These are phyloP conservation scores for Amphipyra tragopoginis DNA, from an alignment of 2,888 invertebrate genomes.

Conservation along the genomic window DNA sequence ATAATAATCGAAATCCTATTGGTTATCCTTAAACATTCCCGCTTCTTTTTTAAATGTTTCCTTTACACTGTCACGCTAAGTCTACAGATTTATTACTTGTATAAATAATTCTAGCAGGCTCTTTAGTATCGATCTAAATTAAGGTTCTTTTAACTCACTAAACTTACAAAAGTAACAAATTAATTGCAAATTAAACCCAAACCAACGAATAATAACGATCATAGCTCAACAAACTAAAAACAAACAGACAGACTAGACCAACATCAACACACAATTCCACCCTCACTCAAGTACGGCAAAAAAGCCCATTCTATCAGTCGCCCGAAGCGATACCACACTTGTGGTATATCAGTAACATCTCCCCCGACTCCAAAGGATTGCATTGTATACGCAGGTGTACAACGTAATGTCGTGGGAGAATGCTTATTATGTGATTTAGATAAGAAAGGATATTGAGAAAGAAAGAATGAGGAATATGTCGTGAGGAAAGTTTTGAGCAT, in stretches of 20 bases:
- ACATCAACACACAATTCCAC: constrained; percentile 4
- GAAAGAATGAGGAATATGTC: no score
- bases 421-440: constrained; percentile 33
- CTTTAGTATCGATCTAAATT: no score
- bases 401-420: background rate
- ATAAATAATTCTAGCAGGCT: no score
- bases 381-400: constrained; percentile 43
- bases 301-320: background rate
- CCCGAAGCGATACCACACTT: constrained; percentile 32
- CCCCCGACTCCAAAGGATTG: constrained; percentile 46
- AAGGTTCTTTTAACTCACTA: no score
- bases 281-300: constrained; percentile 2
- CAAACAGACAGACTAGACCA: background rate
- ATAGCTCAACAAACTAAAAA: background rate
- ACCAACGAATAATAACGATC: background rate
- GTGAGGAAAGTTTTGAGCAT: no score
- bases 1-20: no score
- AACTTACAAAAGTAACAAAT: no score
- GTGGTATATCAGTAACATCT: constrained; percentile 31
- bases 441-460: constrained; percentile 19
- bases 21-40: no score
- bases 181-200: background rate
- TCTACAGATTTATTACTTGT: no score
- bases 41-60: no score
- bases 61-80: no score